Base-by-base conservation (phyloP, 2,888 invertebrate species). In the Hydriomena furcata region DNA sequence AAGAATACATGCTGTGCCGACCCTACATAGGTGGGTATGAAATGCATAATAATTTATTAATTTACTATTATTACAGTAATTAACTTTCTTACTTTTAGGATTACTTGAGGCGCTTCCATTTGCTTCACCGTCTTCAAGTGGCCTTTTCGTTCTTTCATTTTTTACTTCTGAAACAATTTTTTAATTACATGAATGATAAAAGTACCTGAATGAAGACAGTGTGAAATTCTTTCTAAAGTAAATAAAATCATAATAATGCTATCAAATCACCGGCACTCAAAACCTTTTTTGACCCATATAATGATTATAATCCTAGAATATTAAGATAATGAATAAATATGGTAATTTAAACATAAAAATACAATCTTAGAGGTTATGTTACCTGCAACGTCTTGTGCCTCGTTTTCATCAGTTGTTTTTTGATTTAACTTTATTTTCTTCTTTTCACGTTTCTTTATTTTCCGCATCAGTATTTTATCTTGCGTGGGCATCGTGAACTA, bases 391-490 rank as follows among this genome's bases (percentile, higher is more conserved):
- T 63, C 63, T 44, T 70, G 66, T 12, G 62, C 24, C 37, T 55
- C 55, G 25, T 57, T 65, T 36, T 66, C 54, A 7, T 45, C 61
- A 21, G 62, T 72, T 1, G 93, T 87, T 71, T 94, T 93, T 62
- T 93, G 64, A 40, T 78, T 76, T 7, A 73, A 68, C 59, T 92
- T 92, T 17, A 93, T 72, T 72, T 94, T 96, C 59, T 92, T 93
- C 65, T 94, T 94, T 65, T 95, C 95, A 0, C 94, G 91, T 68
- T 95, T 95, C 58, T 93, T 95, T 23, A 96, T 95, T 83, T 96
- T 96, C 45, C 94, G 91, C 92, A 94, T 92, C 13, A 95, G 83
- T 38, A 95, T 91, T 82, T 94, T 94, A 56, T 95, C 94, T 45
- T 92, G 93, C 1, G 93, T 85, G 34, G 93, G 92, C 93, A 93